These are phyloP conservation scores for Climacteris rufus DNA, from an alignment of 2,113 vertebrate genomes.

Conservation along the genomic window DNA sequence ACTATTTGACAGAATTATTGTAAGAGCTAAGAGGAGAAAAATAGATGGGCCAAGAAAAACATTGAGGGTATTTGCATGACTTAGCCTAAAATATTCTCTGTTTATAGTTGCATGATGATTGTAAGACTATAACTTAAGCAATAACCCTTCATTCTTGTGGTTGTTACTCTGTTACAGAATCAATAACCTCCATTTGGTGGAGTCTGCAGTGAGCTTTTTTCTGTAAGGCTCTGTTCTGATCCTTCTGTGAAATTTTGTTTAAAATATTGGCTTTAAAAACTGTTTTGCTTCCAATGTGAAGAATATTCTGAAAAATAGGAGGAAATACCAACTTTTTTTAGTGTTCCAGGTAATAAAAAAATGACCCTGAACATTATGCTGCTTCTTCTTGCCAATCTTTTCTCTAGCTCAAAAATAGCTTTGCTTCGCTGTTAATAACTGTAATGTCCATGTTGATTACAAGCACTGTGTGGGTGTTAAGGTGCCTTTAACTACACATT, in stretches of 20 bases:
- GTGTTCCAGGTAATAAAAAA: not conserved
- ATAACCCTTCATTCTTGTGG: not conserved
- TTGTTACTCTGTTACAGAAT: not conserved
- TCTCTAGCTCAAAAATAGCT: not conserved
- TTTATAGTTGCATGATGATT: not conserved
- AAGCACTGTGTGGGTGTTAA: not conserved
- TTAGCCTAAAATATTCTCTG: not conserved
- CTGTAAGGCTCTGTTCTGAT: not conserved
- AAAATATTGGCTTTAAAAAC: not conserved
- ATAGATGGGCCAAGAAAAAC: not conserved
- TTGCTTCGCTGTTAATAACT: not conserved
- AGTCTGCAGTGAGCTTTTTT: not conserved
- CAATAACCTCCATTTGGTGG: not conserved
- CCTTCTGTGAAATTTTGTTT: not conserved
- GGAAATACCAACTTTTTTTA: not conserved
- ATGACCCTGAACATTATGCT: not conserved
- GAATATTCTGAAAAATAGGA: not conserved
- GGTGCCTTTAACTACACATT: not conserved
- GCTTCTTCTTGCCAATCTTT: not conserved
- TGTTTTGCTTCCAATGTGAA: not conserved
- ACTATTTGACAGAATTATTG: not conserved
- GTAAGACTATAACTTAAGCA: not conserved
- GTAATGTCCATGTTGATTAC: not conserved
- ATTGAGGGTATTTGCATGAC: not conserved
- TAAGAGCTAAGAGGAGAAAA: not conserved